Base-by-base conservation (phyloP, 2,113 vertebrate species). In the Ictidomys tridecemlineatus region DNA sequence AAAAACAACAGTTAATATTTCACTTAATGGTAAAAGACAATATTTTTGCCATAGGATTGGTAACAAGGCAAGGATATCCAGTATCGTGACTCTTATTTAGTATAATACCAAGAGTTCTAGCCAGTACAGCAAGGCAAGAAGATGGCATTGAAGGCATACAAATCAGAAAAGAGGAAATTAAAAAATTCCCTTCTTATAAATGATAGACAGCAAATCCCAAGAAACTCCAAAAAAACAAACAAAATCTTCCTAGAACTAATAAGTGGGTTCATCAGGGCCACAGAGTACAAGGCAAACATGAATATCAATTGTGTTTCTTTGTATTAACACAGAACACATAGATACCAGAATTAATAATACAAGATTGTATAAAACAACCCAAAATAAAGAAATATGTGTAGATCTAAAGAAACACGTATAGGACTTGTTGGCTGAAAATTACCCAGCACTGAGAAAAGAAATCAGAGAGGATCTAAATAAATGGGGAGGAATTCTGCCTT, bases 81-180 rank as follows among this genome's bases (percentile, higher is more conserved):
- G 17, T 70, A n/a, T n/a, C 34, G 18, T n/a, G 67, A 70, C 67
- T n/a, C 67, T 70, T n/a, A 18, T 18, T 70, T 34, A 70, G 32
- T 70, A n/a, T n/a, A 70, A 70, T 63, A 28, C 22, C 6, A n/a
- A 34, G 74, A 69, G 10, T 42, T 70, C 84, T 79, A 80, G 28
- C n/a, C 13, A 63, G 63, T 28, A 18, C 24, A 93, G n/a, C 83
- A 72, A 86, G 11, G 14, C 28, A 65, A 85, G 13, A 73, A 89
- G 53, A 85, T 58, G 12, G 82, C 93, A 67, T 89, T 10, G 77
- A 96, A 93, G 26, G 18, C 26, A 56, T 85, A 18, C 30, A 83
- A 37, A 58, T 92, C 8, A 92, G 30, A 89, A 48, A 89, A 84
- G n/a, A 83, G n/a, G 30, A 67, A 72, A 34, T 48, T 45, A 28